phyloP scores from a whole-genome alignment of 2,888 invertebrate species.

The Antheraea yamamai region DNA sequence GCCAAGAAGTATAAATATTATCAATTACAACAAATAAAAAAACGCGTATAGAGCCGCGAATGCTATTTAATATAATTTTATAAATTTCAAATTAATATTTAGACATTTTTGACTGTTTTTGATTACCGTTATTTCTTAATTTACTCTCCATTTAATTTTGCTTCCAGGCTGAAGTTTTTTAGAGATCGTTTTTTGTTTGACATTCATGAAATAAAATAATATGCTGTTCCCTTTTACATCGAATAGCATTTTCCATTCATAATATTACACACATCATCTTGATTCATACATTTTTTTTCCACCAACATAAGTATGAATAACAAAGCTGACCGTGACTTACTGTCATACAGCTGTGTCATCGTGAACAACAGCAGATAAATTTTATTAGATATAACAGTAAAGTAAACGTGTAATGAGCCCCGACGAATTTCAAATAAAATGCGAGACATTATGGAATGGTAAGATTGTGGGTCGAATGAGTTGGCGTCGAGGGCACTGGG shows the following conservation, averaged over 20 bases:
- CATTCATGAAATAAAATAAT: background rate
- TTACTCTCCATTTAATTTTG: background rate
- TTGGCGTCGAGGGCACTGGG: conserved; percentile 75
- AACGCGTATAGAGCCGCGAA: too few species aligned
- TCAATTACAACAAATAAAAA: too few species aligned
- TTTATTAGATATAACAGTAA: conserved; percentile 64
- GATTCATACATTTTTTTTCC: background rate
- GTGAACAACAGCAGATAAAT: conserved; percentile 45
- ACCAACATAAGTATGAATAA: background rate
- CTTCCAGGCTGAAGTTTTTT: background rate
- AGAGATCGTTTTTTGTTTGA: background rate
- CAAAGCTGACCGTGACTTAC: conserved; percentile 25
- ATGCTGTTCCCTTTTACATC: background rate
- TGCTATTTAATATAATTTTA: too few species aligned
- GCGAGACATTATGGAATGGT: conserved; percentile 73
- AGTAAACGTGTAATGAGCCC: conserved; percentile 62
- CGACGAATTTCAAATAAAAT: conserved; percentile 71
- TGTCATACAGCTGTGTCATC: conserved; percentile 36
- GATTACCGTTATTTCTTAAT: too few species aligned
- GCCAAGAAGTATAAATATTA: too few species aligned
- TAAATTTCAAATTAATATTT: too few species aligned
- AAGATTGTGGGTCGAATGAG: conserved; percentile 69
- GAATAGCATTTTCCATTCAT: background rate
- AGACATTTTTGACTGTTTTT: too few species aligned
- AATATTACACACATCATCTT: background rate